Conservation (phyloP, 2,113 vertebrate species). For the Apeltes quadracus region DNA sequence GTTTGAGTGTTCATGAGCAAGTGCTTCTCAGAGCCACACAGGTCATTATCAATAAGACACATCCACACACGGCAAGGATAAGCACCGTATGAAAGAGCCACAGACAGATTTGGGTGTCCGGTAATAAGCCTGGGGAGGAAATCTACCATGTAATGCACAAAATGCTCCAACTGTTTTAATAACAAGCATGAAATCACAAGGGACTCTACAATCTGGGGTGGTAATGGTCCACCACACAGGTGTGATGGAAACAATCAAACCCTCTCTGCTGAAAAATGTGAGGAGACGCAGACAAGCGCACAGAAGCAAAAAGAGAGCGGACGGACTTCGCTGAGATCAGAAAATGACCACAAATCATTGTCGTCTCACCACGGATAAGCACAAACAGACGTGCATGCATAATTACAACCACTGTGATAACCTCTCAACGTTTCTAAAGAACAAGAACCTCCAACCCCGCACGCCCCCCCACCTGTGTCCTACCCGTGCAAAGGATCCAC, state of each 20-base stretch:
- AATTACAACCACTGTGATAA: not conserved
- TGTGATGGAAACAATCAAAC: slow-evolving; percentile 11
- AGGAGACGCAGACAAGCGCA: not conserved
- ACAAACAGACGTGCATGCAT: not conserved
- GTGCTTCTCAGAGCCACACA: slow-evolving; percentile 24
- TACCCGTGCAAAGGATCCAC: slow-evolving; percentile 95
- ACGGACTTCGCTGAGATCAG: slow-evolving; percentile 21
- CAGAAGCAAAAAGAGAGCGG: not conserved
- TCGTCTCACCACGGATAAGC: slow-evolving; percentile 5
- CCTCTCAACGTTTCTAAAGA: not conserved
- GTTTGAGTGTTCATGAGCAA: slow-evolving; percentile 21
- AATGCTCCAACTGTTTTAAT: slow-evolving; percentile 20
- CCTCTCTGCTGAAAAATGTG: not conserved
- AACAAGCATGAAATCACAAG: slow-evolving; percentile 12
- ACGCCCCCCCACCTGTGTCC: slow-evolving; percentile 42
- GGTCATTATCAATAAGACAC: slow-evolving; percentile 48
- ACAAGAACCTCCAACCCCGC: slow-evolving; percentile 8
- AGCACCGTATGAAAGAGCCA: slow-evolving; percentile 25
- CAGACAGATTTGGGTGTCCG: slow-evolving; percentile 4
- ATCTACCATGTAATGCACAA: slow-evolving; percentile 15
- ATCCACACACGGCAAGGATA: slow-evolving; percentile 40
- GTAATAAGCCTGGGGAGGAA: slow-evolving; percentile 20
- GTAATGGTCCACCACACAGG: slow-evolving; percentile 7
- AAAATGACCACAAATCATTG: slow-evolving; percentile 29
- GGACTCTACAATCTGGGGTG: not conserved